phyloP scores from a whole-genome alignment of 2,797 vertebrate genomes.

The Anguilla megastoma region DNA sequence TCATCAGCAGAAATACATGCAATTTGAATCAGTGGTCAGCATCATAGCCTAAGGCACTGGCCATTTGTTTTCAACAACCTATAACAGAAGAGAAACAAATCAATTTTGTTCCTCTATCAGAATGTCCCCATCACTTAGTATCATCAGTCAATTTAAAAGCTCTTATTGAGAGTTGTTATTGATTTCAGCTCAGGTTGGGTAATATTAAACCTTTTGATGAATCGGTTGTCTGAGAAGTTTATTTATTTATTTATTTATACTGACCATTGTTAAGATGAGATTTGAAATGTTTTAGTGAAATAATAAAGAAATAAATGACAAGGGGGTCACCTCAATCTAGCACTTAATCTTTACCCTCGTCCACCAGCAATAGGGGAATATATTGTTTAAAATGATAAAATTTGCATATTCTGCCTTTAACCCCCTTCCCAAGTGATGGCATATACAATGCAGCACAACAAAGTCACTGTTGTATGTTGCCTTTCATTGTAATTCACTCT shows the following conservation, averaged over 20 bases:
- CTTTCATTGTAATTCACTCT: not conserved
- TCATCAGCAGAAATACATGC: not conserved
- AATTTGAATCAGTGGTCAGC: not conserved
- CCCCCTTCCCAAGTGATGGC: not conserved
- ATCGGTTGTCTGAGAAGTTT: not conserved
- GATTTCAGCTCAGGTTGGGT: not conserved
- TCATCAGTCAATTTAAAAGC: conserved; percentile 18
- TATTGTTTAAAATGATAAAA: not conserved
- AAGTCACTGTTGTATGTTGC: not conserved
- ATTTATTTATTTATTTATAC: not conserved
- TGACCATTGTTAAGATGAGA: not conserved
- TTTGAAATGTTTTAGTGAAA: not conserved
- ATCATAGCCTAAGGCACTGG: not conserved
- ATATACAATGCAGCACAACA: not conserved
- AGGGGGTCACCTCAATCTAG: not conserved
- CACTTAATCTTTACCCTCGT: not conserved
- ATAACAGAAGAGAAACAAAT: conserved; percentile 12
- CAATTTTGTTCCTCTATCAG: not conserved
- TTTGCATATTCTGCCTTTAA: not conserved
- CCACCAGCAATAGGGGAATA: not conserved
- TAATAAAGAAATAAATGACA: not conserved
- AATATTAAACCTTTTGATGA: not conserved
- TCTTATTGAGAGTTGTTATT: conserved; percentile 14
- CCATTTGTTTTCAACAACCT: conserved; percentile 9
- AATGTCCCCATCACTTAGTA: not conserved